Percentiles rank a stretch among this genome's conserved stretches.
Conservation (phyloP, 2,888 invertebrate species). For the Nomada lathburiana region DNA sequence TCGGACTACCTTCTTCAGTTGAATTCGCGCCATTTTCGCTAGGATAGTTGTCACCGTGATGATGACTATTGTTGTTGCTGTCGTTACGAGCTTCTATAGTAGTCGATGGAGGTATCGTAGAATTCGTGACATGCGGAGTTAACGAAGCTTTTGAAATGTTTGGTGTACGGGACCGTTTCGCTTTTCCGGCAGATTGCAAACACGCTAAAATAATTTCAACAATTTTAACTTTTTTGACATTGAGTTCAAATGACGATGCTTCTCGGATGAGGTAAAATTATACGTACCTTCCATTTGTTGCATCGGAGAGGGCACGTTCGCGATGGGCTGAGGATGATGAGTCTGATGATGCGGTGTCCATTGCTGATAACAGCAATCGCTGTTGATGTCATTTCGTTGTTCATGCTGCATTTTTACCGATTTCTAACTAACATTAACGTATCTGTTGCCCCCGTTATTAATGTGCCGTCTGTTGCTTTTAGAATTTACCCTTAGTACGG, state of each 20-base stretch:
- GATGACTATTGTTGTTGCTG: conserved; percentile 84
- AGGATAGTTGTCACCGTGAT: conserved; percentile 76
- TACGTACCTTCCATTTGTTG: conserved; percentile 91
- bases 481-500: too few relatives aligned
- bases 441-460: too few relatives aligned
- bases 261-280: not conserved
- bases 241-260: not conserved
- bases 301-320: conserved; percentile 87
- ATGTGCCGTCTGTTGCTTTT: not conserved
- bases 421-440: conserved; percentile 18
- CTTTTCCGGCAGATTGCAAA: conserved; percentile 88
- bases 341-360: conserved; percentile 78
- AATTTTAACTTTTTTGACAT: not conserved
- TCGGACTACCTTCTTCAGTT: conserved; percentile 70
- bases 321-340: conserved; percentile 69
- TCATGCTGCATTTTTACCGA: conserved; percentile 72
- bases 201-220: conserved; percentile 86
- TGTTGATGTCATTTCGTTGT: conserved; percentile 73
- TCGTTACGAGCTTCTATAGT: conserved; percentile 81
- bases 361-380: conserved; percentile 82
- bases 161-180: conserved; percentile 85
- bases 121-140: conserved; percentile 80
- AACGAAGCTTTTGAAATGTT: conserved; percentile 88
- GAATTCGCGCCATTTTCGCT: conserved; percentile 54
- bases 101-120: conserved; percentile 72